A percentile compares a stretch with the other conserved stretches of the same genome.
phyloP scores from a whole-genome alignment of 1,140 invertebrate species.

The Drosophila erecta region DNA sequence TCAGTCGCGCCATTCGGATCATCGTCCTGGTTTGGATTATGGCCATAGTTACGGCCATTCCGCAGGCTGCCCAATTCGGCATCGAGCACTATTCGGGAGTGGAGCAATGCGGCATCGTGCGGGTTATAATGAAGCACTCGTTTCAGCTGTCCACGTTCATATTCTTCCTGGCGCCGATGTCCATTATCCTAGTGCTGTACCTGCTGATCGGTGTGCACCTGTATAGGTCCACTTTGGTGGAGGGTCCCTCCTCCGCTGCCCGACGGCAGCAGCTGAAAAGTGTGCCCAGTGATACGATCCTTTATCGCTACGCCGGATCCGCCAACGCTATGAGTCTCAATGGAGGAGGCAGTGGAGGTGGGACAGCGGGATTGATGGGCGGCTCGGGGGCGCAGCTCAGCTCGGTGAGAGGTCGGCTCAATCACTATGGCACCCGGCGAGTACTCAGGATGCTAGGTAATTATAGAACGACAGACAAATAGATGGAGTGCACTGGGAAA shows the following conservation, averaged over 20 bases:
- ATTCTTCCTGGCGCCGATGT: conserved; percentile 92
- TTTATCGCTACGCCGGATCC: conserved; percentile 77
- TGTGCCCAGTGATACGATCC: conserved; percentile 86
- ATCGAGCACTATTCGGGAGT: conserved; percentile 85
- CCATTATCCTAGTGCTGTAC: conserved; percentile 90
- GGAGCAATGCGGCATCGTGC: conserved; percentile 86
- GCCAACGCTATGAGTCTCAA: conserved; percentile 24
- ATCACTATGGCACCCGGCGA: conserved; percentile 85
- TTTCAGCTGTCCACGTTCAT: conserved; percentile 91
- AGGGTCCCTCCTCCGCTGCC: conserved; percentile 41
- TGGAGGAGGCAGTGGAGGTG: conserved; percentile 2
- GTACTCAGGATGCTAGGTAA: conserved; percentile 89
- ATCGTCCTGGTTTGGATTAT: conserved; percentile 90
- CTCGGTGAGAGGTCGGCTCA: conserved; percentile 76
- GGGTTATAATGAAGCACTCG: conserved; percentile 86
- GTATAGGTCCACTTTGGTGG: conserved; percentile 77
- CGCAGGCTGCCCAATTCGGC: conserved; percentile 91
- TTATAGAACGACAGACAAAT: conserved; percentile 20
- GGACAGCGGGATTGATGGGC: background rate
- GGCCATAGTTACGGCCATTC: conserved; percentile 91
- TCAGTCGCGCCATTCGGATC: conserved; percentile 88
- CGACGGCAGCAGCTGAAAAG: conserved; percentile 59
- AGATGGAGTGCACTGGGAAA: background rate
- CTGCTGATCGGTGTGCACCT: conserved; percentile 89
- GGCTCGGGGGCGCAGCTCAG: conserved; percentile 68